phyloP scores from a whole-genome alignment of 2,797 vertebrate genomes.

The Cynodonichthys magdalenae region DNA sequence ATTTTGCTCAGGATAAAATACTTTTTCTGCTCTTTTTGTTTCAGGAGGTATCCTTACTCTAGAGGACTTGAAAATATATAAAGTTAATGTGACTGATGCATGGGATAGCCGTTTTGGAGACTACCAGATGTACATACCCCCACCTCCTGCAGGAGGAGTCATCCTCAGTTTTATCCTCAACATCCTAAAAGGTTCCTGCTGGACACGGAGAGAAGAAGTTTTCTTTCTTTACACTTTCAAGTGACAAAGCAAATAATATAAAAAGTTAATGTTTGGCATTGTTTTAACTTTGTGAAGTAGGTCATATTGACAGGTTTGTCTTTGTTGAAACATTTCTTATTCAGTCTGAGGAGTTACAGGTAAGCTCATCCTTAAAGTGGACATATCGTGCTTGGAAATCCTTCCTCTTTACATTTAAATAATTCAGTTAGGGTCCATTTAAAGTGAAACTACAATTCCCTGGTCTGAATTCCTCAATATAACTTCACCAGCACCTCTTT shows the following conservation, averaged over 20 bases:
- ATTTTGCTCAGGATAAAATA: slow-evolving; percentile 3
- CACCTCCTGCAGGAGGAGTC: slow-evolving; percentile 86
- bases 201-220: not conserved
- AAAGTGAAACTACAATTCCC: no score
- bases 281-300: no score
- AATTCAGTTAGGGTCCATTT: no score
- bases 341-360: no score
- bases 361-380: no score
- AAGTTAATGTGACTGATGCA: slow-evolving; percentile 75
- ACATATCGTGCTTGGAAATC: no score
- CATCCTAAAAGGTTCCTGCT: slow-evolving; percentile 85
- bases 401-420: no score
- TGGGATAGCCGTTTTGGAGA: slow-evolving; percentile 80
- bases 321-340: no score
- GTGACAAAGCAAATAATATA: slow-evolving; percentile 3
- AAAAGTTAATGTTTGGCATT: no score
- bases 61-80: slow-evolving; percentile 83
- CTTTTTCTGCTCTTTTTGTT: slow-evolving; percentile 28
- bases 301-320: no score
- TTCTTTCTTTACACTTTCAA: slow-evolving; percentile 7
- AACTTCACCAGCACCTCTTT: no score
- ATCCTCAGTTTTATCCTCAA: slow-evolving; percentile 88
- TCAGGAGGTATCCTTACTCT: slow-evolving; percentile 80
- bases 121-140: slow-evolving; percentile 86
- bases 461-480: no score